These are phyloP conservation scores for Cladopsammia gracilis DNA, from an alignment of 64 coral and sea anemone species.

Conservation along the genomic window DNA sequence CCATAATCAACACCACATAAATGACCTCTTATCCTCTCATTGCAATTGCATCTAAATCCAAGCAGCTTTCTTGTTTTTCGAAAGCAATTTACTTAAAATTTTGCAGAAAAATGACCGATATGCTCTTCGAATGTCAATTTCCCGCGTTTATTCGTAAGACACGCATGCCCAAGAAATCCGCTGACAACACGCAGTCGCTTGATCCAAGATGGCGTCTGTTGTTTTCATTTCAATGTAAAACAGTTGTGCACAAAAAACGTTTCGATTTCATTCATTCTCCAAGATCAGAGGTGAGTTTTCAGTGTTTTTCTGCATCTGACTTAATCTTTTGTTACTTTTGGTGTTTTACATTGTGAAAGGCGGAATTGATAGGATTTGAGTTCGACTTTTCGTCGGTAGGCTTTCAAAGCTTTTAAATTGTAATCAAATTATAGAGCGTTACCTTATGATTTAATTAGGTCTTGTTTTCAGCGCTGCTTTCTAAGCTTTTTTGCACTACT, in stretches of 20 bases:
- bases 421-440: too few species aligned
- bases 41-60: neutral
- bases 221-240: neutral
- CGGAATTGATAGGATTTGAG: neutral
- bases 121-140: neutral
- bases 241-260: neutral
- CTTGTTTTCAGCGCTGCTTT: too few species aligned
- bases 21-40: neutral
- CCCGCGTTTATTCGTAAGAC: neutral
- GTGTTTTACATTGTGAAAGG: neutral
- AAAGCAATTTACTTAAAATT: neutral
- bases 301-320: neutral
- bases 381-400: too few species aligned
- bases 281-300: neutral
- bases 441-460: too few species aligned
- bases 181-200: neutral
- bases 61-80: neutral
- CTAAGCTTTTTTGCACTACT: too few species aligned
- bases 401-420: too few species aligned
- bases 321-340: neutral
- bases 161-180: conserved; percentile 6
- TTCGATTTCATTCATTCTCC: neutral
- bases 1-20: neutral
- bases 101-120: neutral
- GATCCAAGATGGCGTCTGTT: conserved; percentile 7